Evolutionary conservation across 2,113 vertebrate genomes (phyloP).

Genomic region (Pseudopodoces humilis): DNA sequence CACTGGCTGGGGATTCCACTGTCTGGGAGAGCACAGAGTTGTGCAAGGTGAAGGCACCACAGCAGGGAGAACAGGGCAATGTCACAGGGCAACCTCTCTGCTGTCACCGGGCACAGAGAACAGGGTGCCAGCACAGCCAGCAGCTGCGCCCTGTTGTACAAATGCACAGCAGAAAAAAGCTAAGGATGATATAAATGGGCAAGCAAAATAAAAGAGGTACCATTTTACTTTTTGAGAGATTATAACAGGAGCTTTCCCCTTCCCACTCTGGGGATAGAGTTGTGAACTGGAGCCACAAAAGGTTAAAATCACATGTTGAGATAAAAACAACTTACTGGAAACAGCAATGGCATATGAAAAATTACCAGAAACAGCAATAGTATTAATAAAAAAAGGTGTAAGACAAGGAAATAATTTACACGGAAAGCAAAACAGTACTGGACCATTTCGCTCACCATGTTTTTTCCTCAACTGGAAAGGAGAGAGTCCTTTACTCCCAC

Average conservation of each 20-base stretch:
- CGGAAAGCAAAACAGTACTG: background rate
- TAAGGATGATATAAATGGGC: background rate
- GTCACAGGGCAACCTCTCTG: background rate
- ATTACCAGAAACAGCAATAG: background rate
- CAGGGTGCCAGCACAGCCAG: background rate
- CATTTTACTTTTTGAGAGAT: background rate
- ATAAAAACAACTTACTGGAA: background rate
- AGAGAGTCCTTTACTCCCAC: background rate
- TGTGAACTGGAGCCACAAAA: background rate
- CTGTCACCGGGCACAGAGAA: fast-evolving
- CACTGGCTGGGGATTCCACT: background rate
- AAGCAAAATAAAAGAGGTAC: background rate
- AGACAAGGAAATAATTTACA: background rate
- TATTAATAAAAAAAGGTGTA: background rate
- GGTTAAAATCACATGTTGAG: background rate
- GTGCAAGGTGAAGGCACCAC: background rate
- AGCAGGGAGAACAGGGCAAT: background rate
- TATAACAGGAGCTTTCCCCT: background rate
- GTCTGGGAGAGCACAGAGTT: background rate
- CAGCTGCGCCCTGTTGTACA: background rate
- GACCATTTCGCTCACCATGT: fast-evolving
- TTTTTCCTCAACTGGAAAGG: background rate
- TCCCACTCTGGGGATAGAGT: background rate
- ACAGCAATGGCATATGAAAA: background rate
- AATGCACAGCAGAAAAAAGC: background rate